Conservation (phyloP, 53 echinoderm and acorn worm genomes). For the Patiria pectinifera region DNA sequence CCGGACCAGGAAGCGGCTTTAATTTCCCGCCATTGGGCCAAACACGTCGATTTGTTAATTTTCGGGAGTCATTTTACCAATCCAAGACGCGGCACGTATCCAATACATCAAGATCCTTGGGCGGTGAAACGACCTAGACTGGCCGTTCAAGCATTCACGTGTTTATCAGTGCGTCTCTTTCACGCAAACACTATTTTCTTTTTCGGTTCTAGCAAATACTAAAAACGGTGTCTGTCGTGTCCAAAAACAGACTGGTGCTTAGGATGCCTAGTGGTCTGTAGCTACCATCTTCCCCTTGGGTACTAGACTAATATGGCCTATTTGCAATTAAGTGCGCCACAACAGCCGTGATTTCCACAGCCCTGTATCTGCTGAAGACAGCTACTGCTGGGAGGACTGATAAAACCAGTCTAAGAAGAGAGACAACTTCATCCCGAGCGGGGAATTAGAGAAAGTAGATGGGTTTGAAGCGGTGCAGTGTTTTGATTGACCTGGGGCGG, state of each 20-base stretch:
- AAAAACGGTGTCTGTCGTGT: not conserved
- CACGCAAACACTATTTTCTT: not conserved
- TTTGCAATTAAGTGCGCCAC: not conserved
- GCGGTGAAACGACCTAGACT: slow-evolving; percentile 53
- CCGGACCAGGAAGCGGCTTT: slow-evolving; percentile 50
- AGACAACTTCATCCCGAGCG: slow-evolving; percentile 48
- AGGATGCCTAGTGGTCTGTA: not conserved
- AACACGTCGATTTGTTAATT: slow-evolving; percentile 70
- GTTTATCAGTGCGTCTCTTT: not conserved
- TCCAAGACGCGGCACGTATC: slow-evolving; percentile 64
- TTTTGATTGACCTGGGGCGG: slow-evolving; percentile 59
- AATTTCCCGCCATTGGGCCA: slow-evolving; percentile 64
- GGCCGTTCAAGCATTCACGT: slow-evolving; percentile 11
- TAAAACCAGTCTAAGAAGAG: slow-evolving; percentile 18
- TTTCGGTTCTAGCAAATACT: not conserved
- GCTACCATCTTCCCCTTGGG: not conserved
- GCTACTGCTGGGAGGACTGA: not conserved
- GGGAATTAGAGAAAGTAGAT: slow-evolving; percentile 67
- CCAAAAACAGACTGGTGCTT: not conserved
- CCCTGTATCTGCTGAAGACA: not conserved
- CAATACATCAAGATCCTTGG: slow-evolving; percentile 65
- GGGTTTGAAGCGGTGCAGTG: slow-evolving; percentile 60
- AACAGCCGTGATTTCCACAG: not conserved
- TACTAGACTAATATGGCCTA: not conserved
- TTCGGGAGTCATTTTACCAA: slow-evolving; percentile 64